phyloP scores from a whole-genome alignment of 2,888 invertebrate genomes.

The Cephus runcator region DNA sequence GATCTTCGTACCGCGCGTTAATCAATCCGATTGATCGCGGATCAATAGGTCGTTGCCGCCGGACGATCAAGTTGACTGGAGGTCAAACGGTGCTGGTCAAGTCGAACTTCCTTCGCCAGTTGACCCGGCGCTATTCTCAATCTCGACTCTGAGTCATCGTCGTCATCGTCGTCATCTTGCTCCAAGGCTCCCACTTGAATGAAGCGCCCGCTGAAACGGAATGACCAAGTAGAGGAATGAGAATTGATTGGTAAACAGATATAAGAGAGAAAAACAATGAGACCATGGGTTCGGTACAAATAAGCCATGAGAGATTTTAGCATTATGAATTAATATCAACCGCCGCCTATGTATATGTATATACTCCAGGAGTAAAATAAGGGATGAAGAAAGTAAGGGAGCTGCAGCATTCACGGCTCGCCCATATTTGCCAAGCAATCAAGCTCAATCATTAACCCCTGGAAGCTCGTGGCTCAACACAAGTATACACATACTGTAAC shows the following conservation, averaged over 20 bases:
- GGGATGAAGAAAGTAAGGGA: constrained; percentile 24
- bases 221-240: constrained; percentile 8
- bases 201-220: background rate
- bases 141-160: constrained; percentile 59
- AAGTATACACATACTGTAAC: constrained; percentile 15
- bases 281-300: background rate
- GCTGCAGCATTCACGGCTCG: constrained; percentile 46
- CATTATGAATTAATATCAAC: constrained; percentile 1
- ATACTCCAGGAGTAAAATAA: constrained; percentile 1
- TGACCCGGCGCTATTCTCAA: constrained; percentile 61
- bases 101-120: constrained; percentile 60
- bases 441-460: constrained; percentile 64
- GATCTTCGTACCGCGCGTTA: constrained; percentile 35
- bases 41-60: constrained; percentile 57
- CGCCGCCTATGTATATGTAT: background rate
- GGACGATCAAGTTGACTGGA: constrained; percentile 44
- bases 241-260: constrained; percentile 14
- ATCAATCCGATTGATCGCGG: constrained; percentile 63
- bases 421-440: constrained; percentile 65
- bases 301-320: background rate
- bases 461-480: constrained; percentile 31
- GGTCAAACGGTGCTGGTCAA: constrained; percentile 58
- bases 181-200: constrained; percentile 12
- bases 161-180: constrained; percentile 35
- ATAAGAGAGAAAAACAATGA: constrained; percentile 2